Percentiles rank a stretch among this genome's conserved stretches.
These are phyloP conservation scores for Ia io DNA, from an alignment of 2,113 vertebrate genomes.

Conservation along the genomic window DNA sequence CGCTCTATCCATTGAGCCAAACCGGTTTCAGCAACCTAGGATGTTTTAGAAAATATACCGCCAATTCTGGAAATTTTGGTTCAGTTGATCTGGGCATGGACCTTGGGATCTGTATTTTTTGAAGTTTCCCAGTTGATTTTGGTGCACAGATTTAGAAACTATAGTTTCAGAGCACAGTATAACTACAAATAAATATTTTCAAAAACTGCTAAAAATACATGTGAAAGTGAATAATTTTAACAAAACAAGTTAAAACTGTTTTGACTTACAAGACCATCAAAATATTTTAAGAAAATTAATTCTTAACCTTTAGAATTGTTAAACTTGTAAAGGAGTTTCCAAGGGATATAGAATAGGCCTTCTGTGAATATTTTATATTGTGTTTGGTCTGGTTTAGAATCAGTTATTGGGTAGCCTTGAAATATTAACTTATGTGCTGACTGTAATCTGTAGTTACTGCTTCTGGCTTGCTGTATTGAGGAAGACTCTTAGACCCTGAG, in stretches of 20 bases:
- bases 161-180: not conserved
- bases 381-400: constrained; percentile 15
- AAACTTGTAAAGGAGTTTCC: not conserved
- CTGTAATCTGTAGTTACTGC: not conserved
- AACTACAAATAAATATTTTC: not conserved
- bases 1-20: no score
- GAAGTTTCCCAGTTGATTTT: not conserved
- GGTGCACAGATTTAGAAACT: not conserved
- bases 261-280: not conserved
- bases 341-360: not conserved
- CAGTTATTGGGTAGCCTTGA: not conserved
- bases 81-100: not conserved
- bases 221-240: constrained; percentile 5
- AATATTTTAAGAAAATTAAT: constrained; percentile 29
- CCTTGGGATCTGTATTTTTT: constrained; percentile 16
- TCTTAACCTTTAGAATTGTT: constrained; percentile 28
- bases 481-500: not conserved
- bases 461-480: not conserved
- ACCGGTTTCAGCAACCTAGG: no score
- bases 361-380: constrained; percentile 16
- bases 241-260: constrained; percentile 17
- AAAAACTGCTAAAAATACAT: not conserved
- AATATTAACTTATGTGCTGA: not conserved
- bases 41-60: not conserved
- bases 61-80: not conserved